These are phyloP conservation scores for Sinotaia quadrata DNA, from an alignment of 2,888 invertebrate genomes.

Conservation along the genomic window DNA sequence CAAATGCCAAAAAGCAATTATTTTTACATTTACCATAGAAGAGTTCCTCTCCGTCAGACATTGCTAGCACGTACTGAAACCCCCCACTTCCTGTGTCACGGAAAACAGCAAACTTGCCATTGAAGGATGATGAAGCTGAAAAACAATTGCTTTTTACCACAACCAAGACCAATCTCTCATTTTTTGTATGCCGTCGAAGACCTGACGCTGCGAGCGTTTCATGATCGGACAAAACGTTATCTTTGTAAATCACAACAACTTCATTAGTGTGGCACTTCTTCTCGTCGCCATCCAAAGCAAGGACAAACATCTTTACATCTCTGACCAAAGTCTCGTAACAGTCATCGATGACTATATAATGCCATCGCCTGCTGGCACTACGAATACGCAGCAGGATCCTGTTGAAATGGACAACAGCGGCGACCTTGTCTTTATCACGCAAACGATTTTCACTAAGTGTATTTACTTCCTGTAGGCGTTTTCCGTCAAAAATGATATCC, in stretches of 20 bases:
- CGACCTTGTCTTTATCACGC: not conserved
- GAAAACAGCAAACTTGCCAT: not conserved
- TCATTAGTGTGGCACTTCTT: not conserved
- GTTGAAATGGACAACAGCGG: not conserved
- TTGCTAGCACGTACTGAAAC: not conserved
- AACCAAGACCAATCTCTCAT: not conserved
- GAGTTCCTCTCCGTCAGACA: not conserved
- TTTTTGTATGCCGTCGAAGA: not conserved
- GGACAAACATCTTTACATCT: not conserved
- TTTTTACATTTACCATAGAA: slow-evolving; percentile 5
- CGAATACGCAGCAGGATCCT: not conserved
- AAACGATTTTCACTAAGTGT: not conserved
- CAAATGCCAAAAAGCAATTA: no score
- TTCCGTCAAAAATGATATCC: not conserved
- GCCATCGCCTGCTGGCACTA: not conserved
- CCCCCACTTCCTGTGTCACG: not conserved
- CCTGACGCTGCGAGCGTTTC: not conserved
- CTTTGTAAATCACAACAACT: not conserved
- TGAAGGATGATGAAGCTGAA: not conserved
- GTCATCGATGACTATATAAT: not conserved
- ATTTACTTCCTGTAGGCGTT: not conserved
- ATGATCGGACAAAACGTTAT: not conserved
- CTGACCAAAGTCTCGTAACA: not conserved
- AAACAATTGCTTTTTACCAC: not conserved
- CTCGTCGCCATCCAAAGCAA: not conserved